Evolutionary conservation across 2,888 invertebrate species (phyloP).

Genomic region (Melieria crassipennis): DNA sequence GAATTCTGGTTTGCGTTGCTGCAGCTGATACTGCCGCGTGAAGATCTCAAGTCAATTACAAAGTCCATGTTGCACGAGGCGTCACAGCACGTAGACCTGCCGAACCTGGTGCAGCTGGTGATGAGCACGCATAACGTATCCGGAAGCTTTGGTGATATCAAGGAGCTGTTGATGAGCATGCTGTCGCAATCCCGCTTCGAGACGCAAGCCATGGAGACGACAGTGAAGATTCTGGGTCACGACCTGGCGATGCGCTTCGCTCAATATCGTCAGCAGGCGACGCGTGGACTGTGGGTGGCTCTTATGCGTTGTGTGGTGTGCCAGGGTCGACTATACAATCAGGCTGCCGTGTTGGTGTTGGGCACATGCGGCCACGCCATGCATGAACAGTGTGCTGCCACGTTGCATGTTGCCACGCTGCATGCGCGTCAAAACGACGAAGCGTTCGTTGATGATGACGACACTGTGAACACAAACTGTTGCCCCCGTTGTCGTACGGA

Average conservation of each 20-base stretch:
- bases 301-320: conserved; percentile 62
- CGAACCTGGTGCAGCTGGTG: conserved; percentile 71
- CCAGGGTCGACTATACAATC: conserved; percentile 60
- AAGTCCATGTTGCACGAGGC: conserved; percentile 69
- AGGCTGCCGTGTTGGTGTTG: conserved; percentile 53
- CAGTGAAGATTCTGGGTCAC: conserved; percentile 71
- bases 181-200: conserved; percentile 81
- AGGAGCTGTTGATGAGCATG: conserved; percentile 73
- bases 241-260: conserved; percentile 72
- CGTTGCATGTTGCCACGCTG: conserved; percentile 19
- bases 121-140: conserved; percentile 66
- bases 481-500: conserved; percentile 60
- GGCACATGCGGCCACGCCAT: conserved; percentile 63
- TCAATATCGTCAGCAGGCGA: conserved; percentile 50
- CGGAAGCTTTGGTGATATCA: conserved; percentile 72
- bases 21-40: conserved; percentile 64
- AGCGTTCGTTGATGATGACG: conserved; percentile 33
- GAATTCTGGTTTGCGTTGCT: conserved; percentile 68
- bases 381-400: conserved; percentile 57
- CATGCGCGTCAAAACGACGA: conserved; percentile 22
- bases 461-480: conserved; percentile 17
- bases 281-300: conserved; percentile 63
- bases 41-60: conserved; percentile 63
- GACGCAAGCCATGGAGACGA: conserved; percentile 75
- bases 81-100: conserved; percentile 69